phyloP scores from a whole-genome alignment of 2,888 invertebrate genomes.

The Colostygia pectinataria region DNA sequence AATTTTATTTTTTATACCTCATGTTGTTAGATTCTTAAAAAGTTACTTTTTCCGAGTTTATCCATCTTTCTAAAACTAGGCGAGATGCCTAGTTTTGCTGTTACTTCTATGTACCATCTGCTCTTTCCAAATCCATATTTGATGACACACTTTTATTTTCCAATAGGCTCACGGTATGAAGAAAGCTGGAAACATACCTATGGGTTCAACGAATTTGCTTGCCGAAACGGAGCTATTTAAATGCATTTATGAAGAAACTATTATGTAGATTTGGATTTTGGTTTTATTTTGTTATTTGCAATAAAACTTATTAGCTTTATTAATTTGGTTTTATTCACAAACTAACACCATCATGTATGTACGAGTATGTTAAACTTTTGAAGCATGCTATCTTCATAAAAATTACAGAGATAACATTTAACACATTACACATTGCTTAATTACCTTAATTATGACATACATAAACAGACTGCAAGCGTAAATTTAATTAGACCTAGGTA shows the following conservation, averaged over 20 bases:
- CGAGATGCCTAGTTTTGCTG: constrained; percentile 8
- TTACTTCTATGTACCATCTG: constrained; percentile 3
- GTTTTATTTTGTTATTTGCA: constrained; percentile 62
- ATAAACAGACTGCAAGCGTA: too few relatives aligned
- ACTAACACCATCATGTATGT: constrained; percentile 13
- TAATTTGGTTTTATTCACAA: constrained; percentile 37
- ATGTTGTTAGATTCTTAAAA: too few relatives aligned
- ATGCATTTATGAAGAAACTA: constrained; percentile 70
- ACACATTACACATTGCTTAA: too few relatives aligned
- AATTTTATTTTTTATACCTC: too few relatives aligned
- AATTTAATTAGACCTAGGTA: too few relatives aligned
- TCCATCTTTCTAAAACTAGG: too few relatives aligned
- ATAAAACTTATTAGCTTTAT: constrained; percentile 64
- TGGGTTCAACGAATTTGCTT: constrained; percentile 53
- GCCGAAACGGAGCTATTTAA: constrained; percentile 48
- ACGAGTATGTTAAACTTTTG: constrained; percentile 1
- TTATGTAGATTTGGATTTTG: constrained; percentile 67
- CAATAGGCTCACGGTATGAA: constrained; percentile 80
- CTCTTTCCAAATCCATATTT: constrained; percentile 73
- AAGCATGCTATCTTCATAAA: neutral
- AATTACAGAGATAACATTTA: too few relatives aligned
- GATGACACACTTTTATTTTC: constrained; percentile 64
- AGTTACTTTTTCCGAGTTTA: neutral
- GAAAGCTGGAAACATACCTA: constrained; percentile 51
- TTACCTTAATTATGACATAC: too few relatives aligned